Percentiles rank a stretch among this genome's conserved stretches.
Evolutionary conservation across 2,888 invertebrate genomes (phyloP).

Genomic region (Creontiades dilutus): DNA sequence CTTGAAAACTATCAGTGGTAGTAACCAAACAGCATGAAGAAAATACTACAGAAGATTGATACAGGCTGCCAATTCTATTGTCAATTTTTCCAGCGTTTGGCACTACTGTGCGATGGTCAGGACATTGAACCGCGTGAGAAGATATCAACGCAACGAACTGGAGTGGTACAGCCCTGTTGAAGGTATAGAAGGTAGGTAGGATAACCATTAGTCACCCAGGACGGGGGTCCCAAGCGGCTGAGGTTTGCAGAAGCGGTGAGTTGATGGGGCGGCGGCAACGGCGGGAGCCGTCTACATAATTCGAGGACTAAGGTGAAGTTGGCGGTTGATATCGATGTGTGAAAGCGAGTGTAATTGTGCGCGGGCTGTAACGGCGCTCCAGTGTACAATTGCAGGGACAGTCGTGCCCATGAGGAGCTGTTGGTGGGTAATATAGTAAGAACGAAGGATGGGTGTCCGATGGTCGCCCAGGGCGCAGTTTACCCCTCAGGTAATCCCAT

Average conservation of each 20-base stretch:
- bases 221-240: constrained; percentile 37
- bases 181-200: too few relatives aligned
- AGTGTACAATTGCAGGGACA: constrained; percentile 69
- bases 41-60: not conserved
- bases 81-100: too few relatives aligned
- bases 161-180: too few relatives aligned
- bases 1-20: too few relatives aligned
- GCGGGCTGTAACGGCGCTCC: constrained; percentile 63
- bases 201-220: not conserved
- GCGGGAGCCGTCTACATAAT: constrained; percentile 48
- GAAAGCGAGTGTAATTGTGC: constrained; percentile 67
- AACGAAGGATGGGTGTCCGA: constrained; percentile 69
- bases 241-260: constrained; percentile 44
- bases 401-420: constrained; percentile 64
- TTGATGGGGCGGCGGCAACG: not conserved
- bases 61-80: not conserved
- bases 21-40: too few relatives aligned
- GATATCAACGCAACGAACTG: too few relatives aligned
- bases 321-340: constrained; percentile 62
- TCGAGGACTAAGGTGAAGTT: constrained; percentile 53
- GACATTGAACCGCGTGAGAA: too few relatives aligned
- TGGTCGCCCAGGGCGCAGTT: constrained; percentile 74
- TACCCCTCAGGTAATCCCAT: constrained; percentile 74
- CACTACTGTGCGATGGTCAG: too few relatives aligned
- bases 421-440: constrained; percentile 70